These are phyloP conservation scores for Malurus splendens DNA, from an alignment of 2,797 vertebrate genomes.

Conservation along the genomic window DNA sequence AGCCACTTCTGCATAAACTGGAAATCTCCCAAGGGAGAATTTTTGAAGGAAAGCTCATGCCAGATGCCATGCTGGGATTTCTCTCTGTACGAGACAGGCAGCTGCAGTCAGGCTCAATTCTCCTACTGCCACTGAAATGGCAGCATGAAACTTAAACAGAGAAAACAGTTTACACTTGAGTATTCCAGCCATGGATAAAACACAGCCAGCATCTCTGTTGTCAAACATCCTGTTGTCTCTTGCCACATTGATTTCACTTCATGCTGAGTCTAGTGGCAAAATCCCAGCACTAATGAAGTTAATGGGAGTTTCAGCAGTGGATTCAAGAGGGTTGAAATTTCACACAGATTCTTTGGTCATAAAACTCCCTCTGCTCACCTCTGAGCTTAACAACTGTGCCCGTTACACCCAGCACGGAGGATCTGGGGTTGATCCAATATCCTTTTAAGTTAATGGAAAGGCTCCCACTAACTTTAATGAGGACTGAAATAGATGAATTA, in stretches of 20 bases:
- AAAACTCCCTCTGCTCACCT: constrained; percentile 21
- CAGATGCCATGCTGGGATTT: background rate
- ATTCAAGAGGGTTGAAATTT: constrained; percentile 1
- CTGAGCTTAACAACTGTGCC: constrained; percentile 38
- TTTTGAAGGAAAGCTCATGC: background rate
- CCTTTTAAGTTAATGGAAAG: constrained; percentile 9
- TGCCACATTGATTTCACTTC: background rate
- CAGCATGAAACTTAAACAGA: background rate
- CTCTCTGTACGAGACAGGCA: background rate
- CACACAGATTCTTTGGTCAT: background rate
- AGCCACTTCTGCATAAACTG: background rate
- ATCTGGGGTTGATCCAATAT: constrained; percentile 15
- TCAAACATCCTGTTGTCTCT: background rate
- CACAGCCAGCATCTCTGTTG: background rate
- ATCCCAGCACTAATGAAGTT: background rate
- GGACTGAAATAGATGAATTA: background rate
- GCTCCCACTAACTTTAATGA: constrained; percentile 25
- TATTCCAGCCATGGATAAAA: background rate
- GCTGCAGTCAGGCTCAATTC: background rate
- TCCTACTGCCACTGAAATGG: background rate
- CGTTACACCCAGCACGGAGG: background rate
- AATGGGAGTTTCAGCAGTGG: background rate
- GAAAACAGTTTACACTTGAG: background rate
- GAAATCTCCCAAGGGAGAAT: background rate
- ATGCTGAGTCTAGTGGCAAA: constrained; percentile 8